Conservation (phyloP, 2,888 invertebrate species). For the Drosophila infuscata region DNA sequence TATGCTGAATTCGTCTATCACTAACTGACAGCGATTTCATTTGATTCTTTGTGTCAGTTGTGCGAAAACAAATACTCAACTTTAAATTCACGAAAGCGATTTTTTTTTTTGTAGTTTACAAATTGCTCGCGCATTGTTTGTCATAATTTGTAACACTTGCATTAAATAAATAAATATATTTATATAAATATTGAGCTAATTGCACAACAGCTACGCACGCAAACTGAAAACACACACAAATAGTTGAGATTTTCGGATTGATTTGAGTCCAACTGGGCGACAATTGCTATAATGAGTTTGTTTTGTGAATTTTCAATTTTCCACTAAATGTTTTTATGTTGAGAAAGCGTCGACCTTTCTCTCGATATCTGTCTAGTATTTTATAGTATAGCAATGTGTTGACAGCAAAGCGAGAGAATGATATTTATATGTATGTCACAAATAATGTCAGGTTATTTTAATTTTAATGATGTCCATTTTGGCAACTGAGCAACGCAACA, state of each 20-base stretch:
- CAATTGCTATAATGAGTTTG: constrained; percentile 31
- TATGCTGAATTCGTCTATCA: not conserved
- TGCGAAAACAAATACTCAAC: constrained; percentile 6
- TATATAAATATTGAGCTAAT: constrained; percentile 21
- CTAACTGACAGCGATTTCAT: not conserved
- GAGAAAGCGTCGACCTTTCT: constrained; percentile 54
- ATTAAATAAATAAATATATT: constrained; percentile 20
- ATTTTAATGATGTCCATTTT: constrained; percentile 34
- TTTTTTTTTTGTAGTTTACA: constrained; percentile 24
- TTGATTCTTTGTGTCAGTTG: constrained; percentile 18
- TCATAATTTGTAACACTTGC: constrained; percentile 34
- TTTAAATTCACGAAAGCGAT: not conserved
- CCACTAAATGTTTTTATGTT: constrained; percentile 16
- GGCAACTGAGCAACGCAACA: constrained; percentile 28
- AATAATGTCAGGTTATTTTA: constrained; percentile 46
- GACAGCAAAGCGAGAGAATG: constrained; percentile 25
- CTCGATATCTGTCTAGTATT: constrained; percentile 20
- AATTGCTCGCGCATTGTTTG: constrained; percentile 35
- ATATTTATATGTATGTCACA: constrained; percentile 23
- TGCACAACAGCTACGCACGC: constrained; percentile 8
- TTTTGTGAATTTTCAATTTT: constrained; percentile 3
- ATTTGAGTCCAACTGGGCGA: constrained; percentile 29
- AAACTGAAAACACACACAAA: not conserved
- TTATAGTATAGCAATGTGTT: constrained; percentile 14
- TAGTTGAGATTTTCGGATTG: not conserved